Evolutionary conservation across 2,888 invertebrate genomes (phyloP), one percentile per base, ranked within the genome.

Genomic region (Himalopsyche japonica): DNA sequence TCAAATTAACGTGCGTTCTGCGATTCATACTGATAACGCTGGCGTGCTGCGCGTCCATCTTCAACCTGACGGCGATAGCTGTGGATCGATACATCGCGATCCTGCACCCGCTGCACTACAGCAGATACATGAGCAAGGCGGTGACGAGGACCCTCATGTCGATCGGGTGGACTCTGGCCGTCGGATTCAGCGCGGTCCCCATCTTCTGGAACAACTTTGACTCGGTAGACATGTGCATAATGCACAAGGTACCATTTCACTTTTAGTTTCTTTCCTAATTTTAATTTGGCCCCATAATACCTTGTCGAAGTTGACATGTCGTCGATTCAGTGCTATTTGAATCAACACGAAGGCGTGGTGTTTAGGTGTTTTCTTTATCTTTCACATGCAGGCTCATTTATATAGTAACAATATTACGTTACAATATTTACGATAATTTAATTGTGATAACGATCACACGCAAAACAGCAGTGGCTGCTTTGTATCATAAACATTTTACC

Each of bases 61-160:
- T 94, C 91, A 96, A 96, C 89, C 93, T 97, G 87, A 94, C 96
- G 88, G 94, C 95, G 80, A 96, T 97, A 87, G 96, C 96, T 43
- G 93, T 95, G 85, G 97, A 97, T 91, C 93, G 95, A 88, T 97
- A 96, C 89, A 93, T 96, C 87, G 96, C 96, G 0, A 95, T 97
- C 88, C 93, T 96, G 77, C 95, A 96, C 90, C 96, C 97, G 12
- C 91, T 97, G 87, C 95, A 95, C 90, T 96, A 97, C 90, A 93
- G 94, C 89, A 93, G 95, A 89, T 94, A 94, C 89, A 95, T 96
- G 94, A 96, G 95, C n/a, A 94, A 94, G 88, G 91, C 93, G 87
- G 92, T 94, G 82, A 95, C 95, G 37, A 89, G 93, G 83, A 88
- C 93, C 80, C 92, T 95, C 81, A 94, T 96, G 89, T 91, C 93